These are phyloP conservation scores for Embiotoca jacksoni DNA, from an alignment of 2,113 vertebrate species.

Conservation along the genomic window DNA sequence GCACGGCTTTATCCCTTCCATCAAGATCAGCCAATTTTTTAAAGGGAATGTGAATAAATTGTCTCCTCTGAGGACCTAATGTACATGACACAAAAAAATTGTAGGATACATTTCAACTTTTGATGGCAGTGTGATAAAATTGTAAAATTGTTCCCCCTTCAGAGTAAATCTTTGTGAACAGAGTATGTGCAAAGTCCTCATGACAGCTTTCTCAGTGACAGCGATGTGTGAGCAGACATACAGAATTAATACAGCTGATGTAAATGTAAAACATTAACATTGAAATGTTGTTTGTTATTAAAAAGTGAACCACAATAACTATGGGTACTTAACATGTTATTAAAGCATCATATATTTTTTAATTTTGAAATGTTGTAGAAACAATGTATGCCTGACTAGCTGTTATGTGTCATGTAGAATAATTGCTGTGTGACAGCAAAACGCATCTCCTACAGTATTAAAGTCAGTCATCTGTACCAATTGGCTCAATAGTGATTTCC, in stretches of 20 bases:
- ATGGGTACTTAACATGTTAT: background rate
- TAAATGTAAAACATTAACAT: background rate
- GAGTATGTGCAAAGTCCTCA: background rate
- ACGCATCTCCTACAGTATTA: constrained; percentile 10
- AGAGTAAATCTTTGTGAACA: too few species aligned
- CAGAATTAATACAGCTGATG: background rate
- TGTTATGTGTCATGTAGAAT: too few species aligned
- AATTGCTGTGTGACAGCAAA: background rate
- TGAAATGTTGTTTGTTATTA: too few species aligned
- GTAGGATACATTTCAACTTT: too few species aligned
- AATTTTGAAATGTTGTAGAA: background rate
- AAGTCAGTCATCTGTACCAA: constrained; percentile 19
- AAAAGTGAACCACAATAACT: background rate
- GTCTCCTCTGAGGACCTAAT: too few species aligned
- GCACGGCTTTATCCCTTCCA: background rate
- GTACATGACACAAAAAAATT: too few species aligned
- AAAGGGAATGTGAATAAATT: background rate
- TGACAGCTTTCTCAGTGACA: background rate
- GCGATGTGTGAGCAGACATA: background rate
- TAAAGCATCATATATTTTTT: background rate
- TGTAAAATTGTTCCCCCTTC: background rate
- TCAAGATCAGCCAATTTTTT: background rate
- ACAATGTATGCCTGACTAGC: background rate
- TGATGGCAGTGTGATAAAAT: background rate
- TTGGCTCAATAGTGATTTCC: constrained; percentile 30